Evolutionary conservation across 2,113 vertebrate species (phyloP).

Genomic region (Uropsilus gracilis): DNA sequence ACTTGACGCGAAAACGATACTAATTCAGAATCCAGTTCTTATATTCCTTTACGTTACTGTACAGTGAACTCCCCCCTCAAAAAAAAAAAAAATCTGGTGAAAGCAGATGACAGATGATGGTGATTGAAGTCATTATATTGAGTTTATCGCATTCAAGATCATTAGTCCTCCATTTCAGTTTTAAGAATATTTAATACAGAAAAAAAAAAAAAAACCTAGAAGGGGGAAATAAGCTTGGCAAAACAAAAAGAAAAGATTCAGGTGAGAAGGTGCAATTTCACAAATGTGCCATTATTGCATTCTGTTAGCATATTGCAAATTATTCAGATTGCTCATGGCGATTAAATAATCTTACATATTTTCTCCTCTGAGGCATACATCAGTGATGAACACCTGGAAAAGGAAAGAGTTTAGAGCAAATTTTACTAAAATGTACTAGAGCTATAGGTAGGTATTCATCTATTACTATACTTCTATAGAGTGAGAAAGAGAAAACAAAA

Average conservation of each 20-base stretch:
- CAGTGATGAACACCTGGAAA: constrained; percentile 55
- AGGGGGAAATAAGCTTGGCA: constrained; percentile 38
- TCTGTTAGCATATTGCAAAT: not conserved
- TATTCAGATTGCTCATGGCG: constrained; percentile 1
- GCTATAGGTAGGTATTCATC: not conserved
- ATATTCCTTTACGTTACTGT: not conserved
- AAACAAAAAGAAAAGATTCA: not conserved
- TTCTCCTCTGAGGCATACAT: not conserved
- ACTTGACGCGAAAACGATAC: not conserved
- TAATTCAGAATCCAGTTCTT: constrained; percentile 16
- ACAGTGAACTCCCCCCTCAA: constrained; percentile 13
- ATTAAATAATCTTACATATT: constrained; percentile 56
- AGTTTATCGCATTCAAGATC: not conserved
- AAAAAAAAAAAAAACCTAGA: not conserved
- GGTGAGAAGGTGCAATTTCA: not conserved
- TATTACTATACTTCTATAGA: not conserved
- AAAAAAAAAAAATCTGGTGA: constrained; percentile 46
- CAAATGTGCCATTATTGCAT: not conserved
- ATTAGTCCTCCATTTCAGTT: not conserved
- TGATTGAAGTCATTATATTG: constrained; percentile 42
- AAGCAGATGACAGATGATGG: not conserved
- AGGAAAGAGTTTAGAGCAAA: not conserved
- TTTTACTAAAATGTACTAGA: not conserved
- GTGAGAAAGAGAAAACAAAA: not conserved
- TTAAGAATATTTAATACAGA: constrained; percentile 4